Conservation (phyloP, 2,888 invertebrate genomes). For the Didymodactylos carnosus region DNA sequence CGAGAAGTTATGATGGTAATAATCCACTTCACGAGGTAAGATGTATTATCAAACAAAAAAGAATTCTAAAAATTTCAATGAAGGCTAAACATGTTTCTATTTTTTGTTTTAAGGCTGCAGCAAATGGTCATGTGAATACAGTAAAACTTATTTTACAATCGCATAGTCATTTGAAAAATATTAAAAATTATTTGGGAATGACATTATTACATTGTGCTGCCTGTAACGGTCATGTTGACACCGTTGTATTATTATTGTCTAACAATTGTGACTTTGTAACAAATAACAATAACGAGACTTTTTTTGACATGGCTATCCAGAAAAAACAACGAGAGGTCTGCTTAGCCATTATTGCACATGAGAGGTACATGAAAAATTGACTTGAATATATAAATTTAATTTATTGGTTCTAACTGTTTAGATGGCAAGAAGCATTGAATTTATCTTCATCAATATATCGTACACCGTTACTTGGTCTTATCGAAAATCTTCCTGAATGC, state of each 20-base stretch:
- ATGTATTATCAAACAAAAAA: no score
- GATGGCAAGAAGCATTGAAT: conserved; percentile 27
- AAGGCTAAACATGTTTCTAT: no score
- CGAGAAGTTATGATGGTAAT: conserved; percentile 53
- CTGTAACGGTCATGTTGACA: conserved; percentile 58
- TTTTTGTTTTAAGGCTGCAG: no score
- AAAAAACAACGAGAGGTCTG: conserved; percentile 60
- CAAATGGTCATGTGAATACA: conserved; percentile 58
- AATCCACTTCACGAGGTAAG: conserved; percentile 61
- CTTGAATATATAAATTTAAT: background rate
- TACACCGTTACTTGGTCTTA: conserved; percentile 11
- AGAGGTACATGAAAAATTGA: conserved; percentile 24
- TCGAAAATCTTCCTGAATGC: conserved; percentile 9
- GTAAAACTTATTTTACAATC: conserved; percentile 60
- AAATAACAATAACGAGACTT: conserved; percentile 57
- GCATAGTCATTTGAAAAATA: conserved; percentile 63
- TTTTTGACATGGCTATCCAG: conserved; percentile 74
- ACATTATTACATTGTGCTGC: conserved; percentile 66
- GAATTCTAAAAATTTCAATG: no score
- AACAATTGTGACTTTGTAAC: conserved; percentile 41
- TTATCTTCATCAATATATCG: conserved; percentile 17
- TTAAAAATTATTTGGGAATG: conserved; percentile 52
- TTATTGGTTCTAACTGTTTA: conserved; percentile 14
- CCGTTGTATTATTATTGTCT: conserved; percentile 48
- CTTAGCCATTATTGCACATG: conserved; percentile 55